phyloP scores from a whole-genome alignment of 2,797 vertebrate species.

The Anas capensis region DNA sequence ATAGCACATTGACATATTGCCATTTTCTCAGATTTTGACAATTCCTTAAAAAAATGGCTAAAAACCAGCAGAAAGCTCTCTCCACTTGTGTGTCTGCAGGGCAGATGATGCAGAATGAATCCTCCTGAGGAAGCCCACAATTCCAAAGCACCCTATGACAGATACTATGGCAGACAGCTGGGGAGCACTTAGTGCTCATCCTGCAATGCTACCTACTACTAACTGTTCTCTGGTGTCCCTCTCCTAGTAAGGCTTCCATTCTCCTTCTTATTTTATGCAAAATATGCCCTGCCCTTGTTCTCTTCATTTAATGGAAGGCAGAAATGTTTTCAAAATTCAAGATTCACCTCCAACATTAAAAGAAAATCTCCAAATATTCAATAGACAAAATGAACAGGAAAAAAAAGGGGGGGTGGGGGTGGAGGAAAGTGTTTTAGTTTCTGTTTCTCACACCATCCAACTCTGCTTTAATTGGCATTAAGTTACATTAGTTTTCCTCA shows the following conservation, averaged over 20 bases:
- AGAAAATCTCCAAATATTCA: neutral
- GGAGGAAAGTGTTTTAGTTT: neutral
- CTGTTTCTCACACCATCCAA: neutral
- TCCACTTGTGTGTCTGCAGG: neutral
- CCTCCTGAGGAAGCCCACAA: neutral
- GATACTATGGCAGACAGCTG: neutral
- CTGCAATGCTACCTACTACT: neutral
- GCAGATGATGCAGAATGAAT: neutral
- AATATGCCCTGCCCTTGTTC: fast-evolving
- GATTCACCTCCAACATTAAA: neutral
- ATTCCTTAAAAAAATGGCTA: neutral
- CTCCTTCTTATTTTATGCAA: neutral
- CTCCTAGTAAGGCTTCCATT: neutral
- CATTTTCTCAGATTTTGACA: neutral
- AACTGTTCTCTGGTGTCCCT: neutral
- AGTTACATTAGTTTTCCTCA: neutral
- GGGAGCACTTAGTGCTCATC: neutral
- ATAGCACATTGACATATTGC: neutral
- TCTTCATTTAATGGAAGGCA: neutral
- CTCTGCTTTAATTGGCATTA: neutral
- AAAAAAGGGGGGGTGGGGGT: neutral
- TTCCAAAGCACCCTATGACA: neutral
- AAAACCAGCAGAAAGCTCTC: neutral
- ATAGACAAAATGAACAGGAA: neutral
- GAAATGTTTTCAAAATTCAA: neutral